phyloP scores from a whole-genome alignment of 2,113 vertebrate species.

The Panthera tigris region DNA sequence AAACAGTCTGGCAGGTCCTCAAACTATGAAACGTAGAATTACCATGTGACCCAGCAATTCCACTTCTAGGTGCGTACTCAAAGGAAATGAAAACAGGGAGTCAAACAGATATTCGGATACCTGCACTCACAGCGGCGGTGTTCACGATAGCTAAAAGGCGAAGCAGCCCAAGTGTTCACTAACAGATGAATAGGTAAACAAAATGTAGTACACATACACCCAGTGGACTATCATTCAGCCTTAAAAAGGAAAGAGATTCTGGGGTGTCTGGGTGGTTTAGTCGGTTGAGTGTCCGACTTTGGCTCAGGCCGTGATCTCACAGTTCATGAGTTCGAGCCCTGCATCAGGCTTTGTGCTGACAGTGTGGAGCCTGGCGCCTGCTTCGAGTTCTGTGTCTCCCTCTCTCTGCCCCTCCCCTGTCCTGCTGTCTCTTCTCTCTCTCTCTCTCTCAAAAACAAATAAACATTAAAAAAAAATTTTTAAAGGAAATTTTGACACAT shows the following conservation, averaged over 20 bases:
- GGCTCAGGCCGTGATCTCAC: too few relatives aligned
- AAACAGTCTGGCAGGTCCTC: not conserved
- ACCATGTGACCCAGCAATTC: not conserved
- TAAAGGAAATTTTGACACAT: not conserved
- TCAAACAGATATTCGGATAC: not conserved
- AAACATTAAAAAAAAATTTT: too few relatives aligned
- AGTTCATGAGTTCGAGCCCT: too few relatives aligned
- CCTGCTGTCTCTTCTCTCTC: too few relatives aligned
- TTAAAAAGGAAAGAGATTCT: not conserved
- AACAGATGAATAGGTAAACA: not conserved
- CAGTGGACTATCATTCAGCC: not conserved
- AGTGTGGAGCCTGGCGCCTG: too few relatives aligned
- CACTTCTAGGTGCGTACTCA: not conserved
- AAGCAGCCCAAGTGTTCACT: not conserved
- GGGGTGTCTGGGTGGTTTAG: too few relatives aligned
- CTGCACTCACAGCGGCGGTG: not conserved
- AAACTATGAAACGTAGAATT: not conserved
- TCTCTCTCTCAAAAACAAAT: too few relatives aligned
- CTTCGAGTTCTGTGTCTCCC: too few relatives aligned
- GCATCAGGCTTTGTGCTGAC: too few relatives aligned
- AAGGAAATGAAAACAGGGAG: not conserved
- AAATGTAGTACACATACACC: fast-evolving
- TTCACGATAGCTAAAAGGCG: not conserved
- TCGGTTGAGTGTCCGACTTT: too few relatives aligned
- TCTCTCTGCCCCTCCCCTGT: too few relatives aligned